Conservation (phyloP, 1,140 invertebrate genomes). For the Camponotus floridanus region DNA sequence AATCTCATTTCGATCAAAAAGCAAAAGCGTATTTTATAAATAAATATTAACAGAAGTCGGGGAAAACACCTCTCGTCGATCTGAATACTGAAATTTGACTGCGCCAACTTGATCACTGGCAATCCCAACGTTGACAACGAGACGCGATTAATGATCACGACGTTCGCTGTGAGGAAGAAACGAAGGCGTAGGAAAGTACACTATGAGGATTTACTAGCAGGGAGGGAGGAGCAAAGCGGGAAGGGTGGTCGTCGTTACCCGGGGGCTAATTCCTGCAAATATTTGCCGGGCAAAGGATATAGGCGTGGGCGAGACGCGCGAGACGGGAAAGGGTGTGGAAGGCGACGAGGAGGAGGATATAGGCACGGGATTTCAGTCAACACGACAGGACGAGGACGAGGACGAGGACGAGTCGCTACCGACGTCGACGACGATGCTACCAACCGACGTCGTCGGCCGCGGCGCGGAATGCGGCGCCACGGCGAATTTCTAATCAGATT, state of each 20-base stretch:
- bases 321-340: slow-evolving; percentile 48
- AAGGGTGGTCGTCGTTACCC: slow-evolving; percentile 68
- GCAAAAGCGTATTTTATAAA: neutral
- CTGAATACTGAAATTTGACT: neutral
- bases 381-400: slow-evolving; percentile 64
- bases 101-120: slow-evolving; percentile 24
- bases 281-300: slow-evolving; percentile 80
- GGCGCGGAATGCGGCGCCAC: slow-evolving; percentile 76
- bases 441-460: slow-evolving; percentile 64
- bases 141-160: slow-evolving; percentile 50
- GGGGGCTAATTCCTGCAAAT: slow-evolving; percentile 82
- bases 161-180: slow-evolving; percentile 49
- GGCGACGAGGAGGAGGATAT: slow-evolving; percentile 56
- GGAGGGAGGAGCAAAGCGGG: neutral
- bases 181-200: slow-evolving; percentile 38
- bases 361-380: slow-evolving; percentile 76
- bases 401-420: slow-evolving; percentile 43
- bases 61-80: neutral
- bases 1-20: neutral
- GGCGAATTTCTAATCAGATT: slow-evolving; percentile 87
- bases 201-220: slow-evolving; percentile 14
- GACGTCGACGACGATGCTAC: slow-evolving; percentile 32
- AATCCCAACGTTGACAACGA: slow-evolving; percentile 32
- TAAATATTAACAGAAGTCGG: neutral
- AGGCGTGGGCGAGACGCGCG: slow-evolving; percentile 60